Base-by-base conservation (phyloP, 1,140 invertebrate species). In the Megalonaias nervosa region DNA sequence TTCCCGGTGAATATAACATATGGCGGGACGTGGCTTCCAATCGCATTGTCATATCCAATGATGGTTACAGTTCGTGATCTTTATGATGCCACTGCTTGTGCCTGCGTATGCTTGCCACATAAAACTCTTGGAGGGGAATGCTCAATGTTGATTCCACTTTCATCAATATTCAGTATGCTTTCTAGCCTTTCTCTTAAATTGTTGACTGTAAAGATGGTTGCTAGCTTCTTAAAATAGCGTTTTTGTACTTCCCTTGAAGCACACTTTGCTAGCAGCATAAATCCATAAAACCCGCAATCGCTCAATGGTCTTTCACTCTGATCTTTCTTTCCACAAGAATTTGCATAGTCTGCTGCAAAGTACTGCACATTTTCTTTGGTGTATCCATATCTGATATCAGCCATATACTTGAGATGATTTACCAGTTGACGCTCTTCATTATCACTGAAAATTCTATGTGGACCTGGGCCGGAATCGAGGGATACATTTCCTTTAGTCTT, bases 101-200 rank as follows among this genome's bases (percentile, higher is more conserved):
- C 38, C 21, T 62, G 17, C 14, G 26, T n/a, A 6, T 58, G n/a
- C 9, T 15, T 26, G 14, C 64, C 23, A 58, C 65, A 60, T 5
- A 73, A 65, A 57, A 78, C 31, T 19, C 68, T 31, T 23, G 71
- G 71, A 16, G 76, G 69, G 19, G 23, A 21, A 38, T 73, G 71
- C 57, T 74, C 31, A 17, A 84, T 21, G 82, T 84, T 81, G 76
- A 89, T 89, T 2, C 87, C 89, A 74, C 91, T 91, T 81, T 92
- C 89, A 82, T 91, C 90, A 74, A 91, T 83, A 75, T 91, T 91
- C 73, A 82, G 91, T 38, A 91, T 87, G n/a, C 71, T 77, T 75
- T 91, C 69, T 66, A 86, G 86, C 64, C 75, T 77, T 69, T 87
- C 65, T 38, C 26, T 66, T 23, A 91, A 64, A 58, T 86, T 60